These are phyloP conservation scores for Melanophora roralis DNA, from an alignment of 2,888 invertebrate species.

Conservation along the genomic window DNA sequence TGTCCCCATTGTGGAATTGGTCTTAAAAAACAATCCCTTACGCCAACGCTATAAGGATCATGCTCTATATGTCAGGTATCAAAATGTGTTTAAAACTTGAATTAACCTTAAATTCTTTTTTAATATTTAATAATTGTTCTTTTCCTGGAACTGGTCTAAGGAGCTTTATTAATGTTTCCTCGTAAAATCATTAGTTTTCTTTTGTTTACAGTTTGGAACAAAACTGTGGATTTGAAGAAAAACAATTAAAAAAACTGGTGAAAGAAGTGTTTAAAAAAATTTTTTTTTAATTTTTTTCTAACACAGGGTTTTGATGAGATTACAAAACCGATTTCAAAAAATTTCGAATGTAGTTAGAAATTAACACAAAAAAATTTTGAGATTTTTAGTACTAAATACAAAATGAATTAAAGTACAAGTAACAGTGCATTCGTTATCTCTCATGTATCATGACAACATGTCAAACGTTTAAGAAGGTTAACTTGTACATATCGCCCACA, in stretches of 20 bases:
- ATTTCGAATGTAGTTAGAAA: too few relatives aligned
- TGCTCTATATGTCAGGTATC: conserved; percentile 90
- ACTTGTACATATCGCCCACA: too few relatives aligned
- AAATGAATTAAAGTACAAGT: too few relatives aligned
- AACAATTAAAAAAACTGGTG: conserved; percentile 42
- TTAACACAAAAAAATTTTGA: too few relatives aligned
- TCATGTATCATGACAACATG: too few relatives aligned
- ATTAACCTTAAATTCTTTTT: neutral
- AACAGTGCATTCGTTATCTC: too few relatives aligned
- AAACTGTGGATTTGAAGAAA: conserved; percentile 44
- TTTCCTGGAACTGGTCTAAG: conserved; percentile 4
- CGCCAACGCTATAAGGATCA: conserved; percentile 87
- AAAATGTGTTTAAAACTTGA: conserved; percentile 61
- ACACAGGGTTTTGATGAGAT: too few relatives aligned
- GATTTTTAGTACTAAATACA: too few relatives aligned
- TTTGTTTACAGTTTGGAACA: conserved; percentile 54
- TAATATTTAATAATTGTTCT: neutral
- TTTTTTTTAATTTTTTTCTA: too few relatives aligned
- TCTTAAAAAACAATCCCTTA: conserved; percentile 81
- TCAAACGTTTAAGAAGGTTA: too few relatives aligned
- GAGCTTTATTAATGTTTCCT: neutral
- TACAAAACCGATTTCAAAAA: too few relatives aligned
- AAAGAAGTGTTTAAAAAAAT: neutral
- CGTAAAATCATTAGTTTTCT: conserved; percentile 27
- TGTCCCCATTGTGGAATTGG: conserved; percentile 85